Evolutionary conservation across 53 echinoderm and acorn worm species (phyloP).

Genomic region (Henricia sp.): DNA sequence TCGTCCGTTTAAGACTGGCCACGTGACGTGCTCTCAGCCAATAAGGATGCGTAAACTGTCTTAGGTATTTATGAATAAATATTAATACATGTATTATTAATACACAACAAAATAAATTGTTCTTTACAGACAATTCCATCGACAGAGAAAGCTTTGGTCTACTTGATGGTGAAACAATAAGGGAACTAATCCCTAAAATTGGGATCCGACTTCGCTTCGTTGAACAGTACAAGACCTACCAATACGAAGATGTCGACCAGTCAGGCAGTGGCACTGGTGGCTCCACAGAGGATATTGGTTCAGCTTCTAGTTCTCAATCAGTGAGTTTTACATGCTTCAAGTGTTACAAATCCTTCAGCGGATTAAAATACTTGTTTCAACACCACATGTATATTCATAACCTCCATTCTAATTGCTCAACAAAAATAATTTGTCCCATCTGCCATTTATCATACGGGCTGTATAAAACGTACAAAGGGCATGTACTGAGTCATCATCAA

Average conservation of each 20-base stretch:
- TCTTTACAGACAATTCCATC: not conserved
- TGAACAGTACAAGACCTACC: not conserved
- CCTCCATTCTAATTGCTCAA: constrained; percentile 20
- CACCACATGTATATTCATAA: constrained; percentile 53
- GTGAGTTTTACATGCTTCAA: constrained; percentile 57
- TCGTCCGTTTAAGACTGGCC: no score
- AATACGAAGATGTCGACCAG: not conserved
- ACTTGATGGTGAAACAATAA: not conserved
- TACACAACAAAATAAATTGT: no score
- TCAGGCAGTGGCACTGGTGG: no score
- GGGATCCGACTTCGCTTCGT: not conserved
- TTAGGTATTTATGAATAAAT: no score
- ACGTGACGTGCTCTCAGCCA: no score
- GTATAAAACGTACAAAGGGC: constrained; percentile 48
- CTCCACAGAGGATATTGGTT: no score
- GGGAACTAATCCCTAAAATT: not conserved
- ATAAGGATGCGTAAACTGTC: no score
- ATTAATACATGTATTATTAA: no score
- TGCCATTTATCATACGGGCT: constrained; percentile 40
- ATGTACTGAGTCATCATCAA: constrained; percentile 43
- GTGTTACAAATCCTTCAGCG: constrained; percentile 22
- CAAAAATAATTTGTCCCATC: constrained; percentile 42
- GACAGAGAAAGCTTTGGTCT: not conserved
- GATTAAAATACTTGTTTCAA: constrained; percentile 15
- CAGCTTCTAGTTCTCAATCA: no score